phyloP scores from a whole-genome alignment of 1,140 invertebrate species.

The Papilio aristodemus region DNA sequence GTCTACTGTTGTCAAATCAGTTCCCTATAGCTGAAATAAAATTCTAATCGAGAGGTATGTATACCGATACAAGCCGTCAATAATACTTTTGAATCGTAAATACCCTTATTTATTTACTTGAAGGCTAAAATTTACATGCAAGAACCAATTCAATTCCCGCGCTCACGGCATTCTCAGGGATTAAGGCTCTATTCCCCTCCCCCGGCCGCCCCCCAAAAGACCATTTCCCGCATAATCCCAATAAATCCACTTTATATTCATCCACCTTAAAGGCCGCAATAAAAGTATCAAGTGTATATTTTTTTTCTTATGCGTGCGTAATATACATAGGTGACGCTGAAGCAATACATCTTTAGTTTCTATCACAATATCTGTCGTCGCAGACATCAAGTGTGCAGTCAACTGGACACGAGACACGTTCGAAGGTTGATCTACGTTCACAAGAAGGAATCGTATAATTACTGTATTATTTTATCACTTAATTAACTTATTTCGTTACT shows the following conservation, averaged over 20 bases:
- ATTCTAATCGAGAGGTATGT: constrained; percentile 28
- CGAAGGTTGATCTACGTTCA: no score
- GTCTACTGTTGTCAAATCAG: no score
- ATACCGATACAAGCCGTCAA: constrained; percentile 41
- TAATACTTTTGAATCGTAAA: constrained; percentile 62
- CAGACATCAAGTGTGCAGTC: neutral
- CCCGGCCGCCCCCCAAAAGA: constrained; percentile 43
- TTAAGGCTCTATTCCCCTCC: constrained; percentile 58
- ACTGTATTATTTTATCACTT: no score
- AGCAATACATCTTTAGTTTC: constrained; percentile 7
- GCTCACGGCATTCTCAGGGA: constrained; percentile 63
- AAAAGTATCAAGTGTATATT: constrained; percentile 66
- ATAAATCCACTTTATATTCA: constrained; percentile 79
- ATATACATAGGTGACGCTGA: neutral
- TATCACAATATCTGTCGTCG: neutral
- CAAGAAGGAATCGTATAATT: no score
- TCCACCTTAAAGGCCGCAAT: constrained; percentile 77
- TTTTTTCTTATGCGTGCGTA: constrained; percentile 44
- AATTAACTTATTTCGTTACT: no score
- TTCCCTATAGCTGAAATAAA: no score
- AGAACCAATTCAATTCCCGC: constrained; percentile 72
- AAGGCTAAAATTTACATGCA: constrained; percentile 73
- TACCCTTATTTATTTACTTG: constrained; percentile 73
- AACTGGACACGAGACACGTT: no score
- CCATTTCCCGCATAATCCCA: constrained; percentile 70